A percentile compares a stretch with the other conserved stretches of the same genome.
Conservation (phyloP, 2,113 vertebrate species). For the Acinonyx jubatus region DNA sequence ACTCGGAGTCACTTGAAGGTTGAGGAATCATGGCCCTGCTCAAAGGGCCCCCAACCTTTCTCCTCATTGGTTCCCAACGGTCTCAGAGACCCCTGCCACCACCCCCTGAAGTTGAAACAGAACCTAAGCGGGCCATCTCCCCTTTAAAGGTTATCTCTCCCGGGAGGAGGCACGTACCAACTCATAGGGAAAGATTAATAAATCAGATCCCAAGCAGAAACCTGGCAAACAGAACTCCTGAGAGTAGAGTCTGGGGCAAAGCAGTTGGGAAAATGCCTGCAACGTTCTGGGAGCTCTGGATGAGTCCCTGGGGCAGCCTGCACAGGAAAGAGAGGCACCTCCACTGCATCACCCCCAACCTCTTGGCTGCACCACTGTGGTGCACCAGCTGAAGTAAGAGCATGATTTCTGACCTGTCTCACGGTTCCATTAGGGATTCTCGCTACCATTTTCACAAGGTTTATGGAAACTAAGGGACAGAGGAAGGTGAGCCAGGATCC, state of each 20-base stretch:
- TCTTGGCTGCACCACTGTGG: not conserved
- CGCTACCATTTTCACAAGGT: not conserved
- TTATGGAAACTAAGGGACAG: not conserved
- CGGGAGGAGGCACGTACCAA: not conserved
- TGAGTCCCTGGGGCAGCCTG: not conserved
- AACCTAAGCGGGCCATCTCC: not conserved
- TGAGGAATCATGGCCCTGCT: not conserved
- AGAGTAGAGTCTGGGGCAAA: not conserved
- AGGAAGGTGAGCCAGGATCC: not conserved
- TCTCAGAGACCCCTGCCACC: not conserved
- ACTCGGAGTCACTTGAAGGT: not conserved
- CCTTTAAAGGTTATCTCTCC: not conserved
- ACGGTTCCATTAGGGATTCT: too few species aligned
- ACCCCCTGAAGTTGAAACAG: not conserved
- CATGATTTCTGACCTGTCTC: not conserved
- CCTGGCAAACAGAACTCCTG: not conserved
- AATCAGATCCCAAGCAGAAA: not conserved
- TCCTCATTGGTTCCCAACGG: accelerated
- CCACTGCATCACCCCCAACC: not conserved
- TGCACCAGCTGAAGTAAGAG: accelerated
- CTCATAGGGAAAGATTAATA: not conserved
- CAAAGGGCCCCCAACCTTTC: not conserved
- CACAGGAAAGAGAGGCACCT: accelerated
- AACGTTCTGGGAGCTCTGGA: not conserved
- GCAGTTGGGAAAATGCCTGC: not conserved